Base-by-base conservation (phyloP, 2,113 vertebrate genomes). In the Oriolus oriolus region DNA sequence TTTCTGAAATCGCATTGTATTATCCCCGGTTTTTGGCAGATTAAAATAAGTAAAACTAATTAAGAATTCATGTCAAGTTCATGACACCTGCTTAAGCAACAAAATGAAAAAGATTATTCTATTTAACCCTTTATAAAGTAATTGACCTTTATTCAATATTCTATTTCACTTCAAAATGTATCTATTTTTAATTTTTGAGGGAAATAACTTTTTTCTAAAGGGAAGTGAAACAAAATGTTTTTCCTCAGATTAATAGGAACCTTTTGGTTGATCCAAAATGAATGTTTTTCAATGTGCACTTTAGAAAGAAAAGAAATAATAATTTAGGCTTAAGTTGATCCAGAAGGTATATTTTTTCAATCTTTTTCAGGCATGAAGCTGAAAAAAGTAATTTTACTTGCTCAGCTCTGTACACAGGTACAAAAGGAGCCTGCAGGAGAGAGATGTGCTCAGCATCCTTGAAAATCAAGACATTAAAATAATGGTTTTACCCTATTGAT, bases 371-470 rank as follows among this genome's bases (percentile, higher is more conserved):
- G 6, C 37, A 84, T 90, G 68, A 90, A 54, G n/a, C 45, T 10
- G 59, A 68, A 50, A 83, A 73, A 61, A 53, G 31, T 54, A 16
- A 77, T 64, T 86, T 92, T 59, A 70, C 52, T 95, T 77, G 14
- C 56, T 77, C 42, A 22, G 17, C 73, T 94, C 64, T 90, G 30
- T 57, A 70, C 54, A 47, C 31, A 74, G 39, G 44, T 83, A 93
- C 21, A 83, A 91, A 77, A 56, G 47, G 20, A 95, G 30, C 30
- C 64, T 71, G 37, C 9, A 3, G 56, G 45, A 93, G 31, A 89
- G 35, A 63, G 44, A 95, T 44, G 60, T 92, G 76, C 60, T 81
- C 85, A 84, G 76, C 60, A 92, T 95, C 79, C 95, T 96, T 90
- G 60, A 92, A 96, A 90, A 92, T 84, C 68, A 89, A 31, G 5